Evolutionary conservation across 2,113 vertebrate species (phyloP).

Genomic region (Tympanuchus pallidicinctus): DNA sequence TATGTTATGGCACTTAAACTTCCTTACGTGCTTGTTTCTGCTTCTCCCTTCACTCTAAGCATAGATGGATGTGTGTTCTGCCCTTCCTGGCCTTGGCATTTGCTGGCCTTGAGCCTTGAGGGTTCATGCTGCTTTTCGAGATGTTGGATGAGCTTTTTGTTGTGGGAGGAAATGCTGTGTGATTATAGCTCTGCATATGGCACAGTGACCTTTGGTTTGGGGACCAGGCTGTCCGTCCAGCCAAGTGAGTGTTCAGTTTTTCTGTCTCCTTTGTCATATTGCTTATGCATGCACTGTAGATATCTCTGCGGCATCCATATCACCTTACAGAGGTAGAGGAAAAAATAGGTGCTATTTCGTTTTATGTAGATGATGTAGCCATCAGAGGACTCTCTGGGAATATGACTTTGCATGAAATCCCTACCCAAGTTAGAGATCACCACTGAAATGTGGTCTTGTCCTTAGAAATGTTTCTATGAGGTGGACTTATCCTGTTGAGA

Average conservation of each 20-base stretch:
- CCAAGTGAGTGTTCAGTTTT: slow-evolving; percentile 54
- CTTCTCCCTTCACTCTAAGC: not conserved
- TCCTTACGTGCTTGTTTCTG: not conserved
- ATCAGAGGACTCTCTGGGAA: not conserved
- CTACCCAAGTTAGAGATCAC: not conserved
- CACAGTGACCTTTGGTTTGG: slow-evolving; percentile 45
- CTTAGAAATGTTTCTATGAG: not conserved
- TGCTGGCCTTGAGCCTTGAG: not conserved
- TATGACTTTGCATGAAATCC: not conserved
- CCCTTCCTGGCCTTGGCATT: not conserved
- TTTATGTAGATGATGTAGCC: fast-evolving
- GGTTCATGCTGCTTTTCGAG: not conserved
- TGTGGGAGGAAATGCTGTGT: slow-evolving; percentile 52
- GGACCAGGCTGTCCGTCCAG: slow-evolving; percentile 52
- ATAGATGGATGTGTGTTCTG: not conserved
- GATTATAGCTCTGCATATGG: not conserved
- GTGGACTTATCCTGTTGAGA: not conserved
- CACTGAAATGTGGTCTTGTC: not conserved
- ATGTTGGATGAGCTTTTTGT: slow-evolving; percentile 11
- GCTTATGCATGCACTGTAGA: not conserved
- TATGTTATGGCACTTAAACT: not conserved
- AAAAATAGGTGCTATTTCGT: fast-evolving
- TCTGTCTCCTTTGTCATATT: not conserved
- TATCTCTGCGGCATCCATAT: fast-evolving
- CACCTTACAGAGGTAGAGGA: fast-evolving